These are phyloP conservation scores for Bombus turneri DNA, from an alignment of 1,140 invertebrate genomes.

Conservation along the genomic window DNA sequence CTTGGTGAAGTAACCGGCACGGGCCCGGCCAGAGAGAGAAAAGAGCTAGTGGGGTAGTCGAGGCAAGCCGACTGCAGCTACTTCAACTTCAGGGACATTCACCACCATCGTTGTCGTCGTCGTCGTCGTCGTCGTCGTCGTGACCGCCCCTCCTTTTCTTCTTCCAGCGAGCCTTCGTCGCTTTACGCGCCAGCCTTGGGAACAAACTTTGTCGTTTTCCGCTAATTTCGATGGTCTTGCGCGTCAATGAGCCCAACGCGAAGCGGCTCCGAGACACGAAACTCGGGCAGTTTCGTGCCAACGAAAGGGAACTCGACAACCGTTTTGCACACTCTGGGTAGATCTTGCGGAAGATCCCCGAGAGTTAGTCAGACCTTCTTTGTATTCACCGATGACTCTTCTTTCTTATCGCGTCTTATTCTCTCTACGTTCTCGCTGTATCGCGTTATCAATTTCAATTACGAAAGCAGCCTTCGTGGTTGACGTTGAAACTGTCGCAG, in stretches of 20 bases:
- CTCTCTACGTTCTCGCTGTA: too few species aligned
- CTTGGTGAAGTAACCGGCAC: slow-evolving; percentile 77
- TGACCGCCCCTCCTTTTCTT: neutral
- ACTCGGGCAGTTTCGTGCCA: too few species aligned
- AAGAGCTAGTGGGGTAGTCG: slow-evolving; percentile 56
- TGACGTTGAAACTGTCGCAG: too few species aligned
- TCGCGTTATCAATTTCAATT: too few species aligned
- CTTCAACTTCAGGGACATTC: slow-evolving; percentile 75
- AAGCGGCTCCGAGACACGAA: neutral
- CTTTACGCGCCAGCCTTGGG: neutral
- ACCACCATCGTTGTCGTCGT: slow-evolving; percentile 32
- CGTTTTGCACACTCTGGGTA: too few species aligned
- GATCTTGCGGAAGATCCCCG: too few species aligned
- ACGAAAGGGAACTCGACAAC: too few species aligned
- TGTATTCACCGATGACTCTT: too few species aligned
- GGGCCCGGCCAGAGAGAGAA: slow-evolving; percentile 8
- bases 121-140: neutral
- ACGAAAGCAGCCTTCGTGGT: too few species aligned
- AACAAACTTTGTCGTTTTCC: slow-evolving; percentile 39
- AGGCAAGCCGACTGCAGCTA: slow-evolving; percentile 73
- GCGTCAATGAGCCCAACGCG: neutral
- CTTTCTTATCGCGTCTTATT: too few species aligned
- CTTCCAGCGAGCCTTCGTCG: neutral
- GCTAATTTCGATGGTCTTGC: slow-evolving; percentile 30
- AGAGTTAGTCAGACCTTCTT: too few species aligned